Evolutionary conservation across 2,888 invertebrate genomes (phyloP), one percentile per base, ranked within the genome.

Genomic region (Oeneis ivallda): DNA sequence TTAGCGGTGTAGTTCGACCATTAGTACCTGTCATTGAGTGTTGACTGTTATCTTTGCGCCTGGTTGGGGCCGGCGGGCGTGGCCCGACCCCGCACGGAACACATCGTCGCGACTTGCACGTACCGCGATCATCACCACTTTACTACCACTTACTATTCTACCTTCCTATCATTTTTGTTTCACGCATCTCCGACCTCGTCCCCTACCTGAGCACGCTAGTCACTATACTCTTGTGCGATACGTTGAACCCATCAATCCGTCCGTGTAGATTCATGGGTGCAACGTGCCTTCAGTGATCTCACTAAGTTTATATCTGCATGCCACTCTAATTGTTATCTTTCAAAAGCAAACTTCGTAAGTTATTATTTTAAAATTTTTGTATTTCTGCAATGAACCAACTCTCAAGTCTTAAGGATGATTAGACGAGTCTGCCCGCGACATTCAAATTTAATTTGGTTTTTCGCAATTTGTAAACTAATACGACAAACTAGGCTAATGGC

Each of bases 71-170:
- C 63, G 68, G 63, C 61, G 59, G 70, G 66, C 66, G 72, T 72
- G 75, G 74, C 81, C 72, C 75, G 80, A 88, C 89, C 90, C 91
- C 91, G 91, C 91, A 91, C 91, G 91, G 91, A 91, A 91, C 91
- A 92, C 91, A 64, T 60, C 84, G 77, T 76, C 84, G 84, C 83
- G 84, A 85, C 80, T 82, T 82, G 87, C 87, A 87, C 87, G 83
- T 85, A 77, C 85, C 80, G 84, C 78, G 84, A 83, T 86, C 89
- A 87, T 89, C 82, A 87, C 88, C 83, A 89, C 89, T 89, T 85
- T 87, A 89, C 90, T 88, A 82, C 84, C 85, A 90, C 87, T 83
- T 79, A 89, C 89, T 88, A 77, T 37, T 85, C 79, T 83, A 77
- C 85, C 87, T 86, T 86, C 86, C 88, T 86, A 81, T 85, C 84